Evolutionary conservation across 2,888 invertebrate genomes (phyloP).

Genomic region (Gandaritis pyraliata): DNA sequence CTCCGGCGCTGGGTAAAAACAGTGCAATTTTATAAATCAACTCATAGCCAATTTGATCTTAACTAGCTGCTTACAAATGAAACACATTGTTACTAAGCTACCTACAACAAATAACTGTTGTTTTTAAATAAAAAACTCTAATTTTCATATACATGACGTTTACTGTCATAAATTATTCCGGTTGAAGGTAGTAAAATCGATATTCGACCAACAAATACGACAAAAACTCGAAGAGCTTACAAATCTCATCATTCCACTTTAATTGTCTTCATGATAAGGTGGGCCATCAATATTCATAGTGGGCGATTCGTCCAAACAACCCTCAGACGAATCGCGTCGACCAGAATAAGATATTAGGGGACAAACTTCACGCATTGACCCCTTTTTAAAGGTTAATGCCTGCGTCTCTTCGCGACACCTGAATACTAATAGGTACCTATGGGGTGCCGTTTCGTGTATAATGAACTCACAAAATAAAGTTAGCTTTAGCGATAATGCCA

Average conservation of each 20-base stretch:
- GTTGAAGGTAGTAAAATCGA: background rate
- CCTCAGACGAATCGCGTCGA: slow-evolving; percentile 66
- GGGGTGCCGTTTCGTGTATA: slow-evolving; percentile 43
- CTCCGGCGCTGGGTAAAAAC: no score
- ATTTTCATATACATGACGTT: background rate
- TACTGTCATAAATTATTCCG: no score
- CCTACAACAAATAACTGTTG: no score
- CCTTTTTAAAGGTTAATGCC: slow-evolving; percentile 82
- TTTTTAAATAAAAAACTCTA: no score
- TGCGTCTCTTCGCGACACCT: slow-evolving; percentile 65
- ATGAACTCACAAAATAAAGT: slow-evolving; percentile 41
- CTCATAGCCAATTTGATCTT: no score
- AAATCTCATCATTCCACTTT: slow-evolving; percentile 56
- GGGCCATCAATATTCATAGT: slow-evolving; percentile 73
- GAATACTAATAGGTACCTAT: slow-evolving; percentile 74
- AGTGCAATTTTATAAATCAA: no score
- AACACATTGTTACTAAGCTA: no score
- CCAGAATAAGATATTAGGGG: slow-evolving; percentile 80
- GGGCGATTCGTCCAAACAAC: slow-evolving; percentile 69
- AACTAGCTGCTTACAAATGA: no score
- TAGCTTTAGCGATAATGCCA: slow-evolving; percentile 31
- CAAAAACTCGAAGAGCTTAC: slow-evolving; percentile 33
- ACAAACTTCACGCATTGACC: slow-evolving; percentile 80
- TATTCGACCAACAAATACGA: slow-evolving; percentile 20
- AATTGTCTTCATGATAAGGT: slow-evolving; percentile 65